A percentile compares a stretch with the other conserved stretches of the same genome.
These are phyloP conservation scores for Helobdella robusta DNA, from an alignment of 2,888 invertebrate genomes.

Conservation along the genomic window DNA sequence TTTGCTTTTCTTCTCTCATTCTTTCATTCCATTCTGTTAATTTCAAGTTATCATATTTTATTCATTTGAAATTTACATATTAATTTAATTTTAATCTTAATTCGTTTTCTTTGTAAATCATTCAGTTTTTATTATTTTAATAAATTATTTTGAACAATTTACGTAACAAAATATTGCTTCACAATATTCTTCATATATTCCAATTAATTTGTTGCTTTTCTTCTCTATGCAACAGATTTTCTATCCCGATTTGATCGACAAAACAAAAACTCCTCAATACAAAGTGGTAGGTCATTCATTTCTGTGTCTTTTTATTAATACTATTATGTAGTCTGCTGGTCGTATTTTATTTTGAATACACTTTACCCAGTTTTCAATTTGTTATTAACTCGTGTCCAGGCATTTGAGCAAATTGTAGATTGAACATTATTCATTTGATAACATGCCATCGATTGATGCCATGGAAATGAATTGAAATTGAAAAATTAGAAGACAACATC, in stretches of 20 bases:
- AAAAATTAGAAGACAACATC: no score
- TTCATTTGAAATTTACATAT: background rate
- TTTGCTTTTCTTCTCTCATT: slow-evolving; percentile 39
- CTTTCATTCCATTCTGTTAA: background rate
- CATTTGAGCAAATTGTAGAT: no score
- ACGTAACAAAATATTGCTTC: background rate
- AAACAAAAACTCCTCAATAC: slow-evolving; percentile 79
- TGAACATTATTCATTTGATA: no score
- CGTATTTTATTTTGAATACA: background rate
- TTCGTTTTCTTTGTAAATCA: background rate
- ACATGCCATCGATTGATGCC: no score
- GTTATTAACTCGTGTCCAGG: no score
- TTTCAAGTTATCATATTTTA: background rate
- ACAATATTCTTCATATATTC: background rate
- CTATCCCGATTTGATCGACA: slow-evolving; percentile 95
- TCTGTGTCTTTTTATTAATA: background rate
- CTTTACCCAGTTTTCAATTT: background rate
- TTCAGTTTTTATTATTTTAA: background rate
- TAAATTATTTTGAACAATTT: background rate
- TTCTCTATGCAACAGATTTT: slow-evolving; percentile 62
- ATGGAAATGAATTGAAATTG: no score
- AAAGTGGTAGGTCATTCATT: slow-evolving; percentile 62
- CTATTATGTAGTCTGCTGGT: background rate
- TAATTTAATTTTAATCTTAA: background rate
- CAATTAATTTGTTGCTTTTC: background rate